Evolutionary conservation across 1,140 invertebrate genomes (phyloP).

Genomic region (Drusus annulatus): DNA sequence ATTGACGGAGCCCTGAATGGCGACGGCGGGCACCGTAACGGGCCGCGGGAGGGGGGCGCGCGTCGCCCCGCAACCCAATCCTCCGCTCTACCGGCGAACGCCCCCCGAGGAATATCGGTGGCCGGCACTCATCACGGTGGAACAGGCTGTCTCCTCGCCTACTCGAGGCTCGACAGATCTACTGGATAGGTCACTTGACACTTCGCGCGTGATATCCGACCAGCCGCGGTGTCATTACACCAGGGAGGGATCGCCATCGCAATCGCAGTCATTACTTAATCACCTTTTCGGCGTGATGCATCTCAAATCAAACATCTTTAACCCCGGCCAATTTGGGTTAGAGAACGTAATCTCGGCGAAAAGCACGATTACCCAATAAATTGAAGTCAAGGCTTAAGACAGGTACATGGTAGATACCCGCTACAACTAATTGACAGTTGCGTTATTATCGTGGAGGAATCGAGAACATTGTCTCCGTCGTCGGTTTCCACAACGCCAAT

Average conservation of each 20-base stretch:
- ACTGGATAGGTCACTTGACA: neutral
- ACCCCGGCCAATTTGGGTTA: neutral
- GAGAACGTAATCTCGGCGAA: neutral
- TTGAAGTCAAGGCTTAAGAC: constrained; percentile 5
- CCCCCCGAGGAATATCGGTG: neutral
- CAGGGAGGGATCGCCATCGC: neutral
- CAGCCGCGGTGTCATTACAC: neutral
- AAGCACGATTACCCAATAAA: constrained; percentile 3
- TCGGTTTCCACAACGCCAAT: too few species aligned
- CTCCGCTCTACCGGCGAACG: neutral
- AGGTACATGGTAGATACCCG: too few species aligned
- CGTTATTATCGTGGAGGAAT: too few species aligned
- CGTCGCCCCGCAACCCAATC: constrained; percentile 7
- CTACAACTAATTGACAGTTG: too few species aligned
- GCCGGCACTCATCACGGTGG: neutral
- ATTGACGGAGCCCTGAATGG: constrained; percentile 13
- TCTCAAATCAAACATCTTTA: neutral
- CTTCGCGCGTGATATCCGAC: constrained; percentile 9
- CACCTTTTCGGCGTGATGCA: neutral
- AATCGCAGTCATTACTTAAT: neutral
- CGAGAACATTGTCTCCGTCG: too few species aligned
- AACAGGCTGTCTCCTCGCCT: neutral
- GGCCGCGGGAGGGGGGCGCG: neutral
- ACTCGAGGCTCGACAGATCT: neutral
- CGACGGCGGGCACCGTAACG: neutral